phyloP scores from a whole-genome alignment of 2,113 vertebrate genomes.

The Daubentonia madagascariensis region DNA sequence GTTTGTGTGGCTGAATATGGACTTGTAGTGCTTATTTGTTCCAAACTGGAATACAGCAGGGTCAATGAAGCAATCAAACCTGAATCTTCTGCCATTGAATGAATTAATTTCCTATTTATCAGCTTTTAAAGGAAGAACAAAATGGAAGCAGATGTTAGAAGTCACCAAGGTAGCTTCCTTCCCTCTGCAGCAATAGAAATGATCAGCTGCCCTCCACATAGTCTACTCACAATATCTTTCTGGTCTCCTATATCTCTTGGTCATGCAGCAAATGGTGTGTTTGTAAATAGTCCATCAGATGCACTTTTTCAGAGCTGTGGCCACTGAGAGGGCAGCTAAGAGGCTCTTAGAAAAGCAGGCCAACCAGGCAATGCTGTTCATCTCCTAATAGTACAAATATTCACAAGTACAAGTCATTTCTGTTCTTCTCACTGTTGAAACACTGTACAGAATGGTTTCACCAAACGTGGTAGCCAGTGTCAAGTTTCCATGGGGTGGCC shows the following conservation, averaged over 20 bases:
- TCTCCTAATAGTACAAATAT: not conserved
- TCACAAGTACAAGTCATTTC: not conserved
- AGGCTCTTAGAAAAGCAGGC: not conserved
- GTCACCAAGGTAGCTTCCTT: not conserved
- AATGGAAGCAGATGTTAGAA: conserved; percentile 10
- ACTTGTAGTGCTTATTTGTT: conserved; percentile 13
- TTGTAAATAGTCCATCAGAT: not conserved
- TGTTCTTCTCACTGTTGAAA: not conserved
- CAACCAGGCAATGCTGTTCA: not conserved
- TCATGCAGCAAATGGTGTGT: not conserved
- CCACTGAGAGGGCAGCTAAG: not conserved
- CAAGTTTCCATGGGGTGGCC: not conserved
- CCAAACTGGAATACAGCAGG: conserved; percentile 38
- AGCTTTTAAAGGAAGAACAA: conserved; percentile 27
- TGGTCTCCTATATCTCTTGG: not conserved
- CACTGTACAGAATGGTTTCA: not conserved
- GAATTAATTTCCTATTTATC: conserved; percentile 42
- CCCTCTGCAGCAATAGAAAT: not conserved
- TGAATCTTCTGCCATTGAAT: not conserved
- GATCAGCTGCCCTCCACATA: not conserved
- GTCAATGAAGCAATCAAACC: not conserved
- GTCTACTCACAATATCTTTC: not conserved
- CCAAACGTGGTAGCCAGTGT: not conserved
- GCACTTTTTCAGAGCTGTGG: not conserved
- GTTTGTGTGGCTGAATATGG: conserved; percentile 30